Evolutionary conservation across 2,113 vertebrate genomes (phyloP), one percentile per base, ranked within the genome.

Genomic region (Vidua chalybeata): DNA sequence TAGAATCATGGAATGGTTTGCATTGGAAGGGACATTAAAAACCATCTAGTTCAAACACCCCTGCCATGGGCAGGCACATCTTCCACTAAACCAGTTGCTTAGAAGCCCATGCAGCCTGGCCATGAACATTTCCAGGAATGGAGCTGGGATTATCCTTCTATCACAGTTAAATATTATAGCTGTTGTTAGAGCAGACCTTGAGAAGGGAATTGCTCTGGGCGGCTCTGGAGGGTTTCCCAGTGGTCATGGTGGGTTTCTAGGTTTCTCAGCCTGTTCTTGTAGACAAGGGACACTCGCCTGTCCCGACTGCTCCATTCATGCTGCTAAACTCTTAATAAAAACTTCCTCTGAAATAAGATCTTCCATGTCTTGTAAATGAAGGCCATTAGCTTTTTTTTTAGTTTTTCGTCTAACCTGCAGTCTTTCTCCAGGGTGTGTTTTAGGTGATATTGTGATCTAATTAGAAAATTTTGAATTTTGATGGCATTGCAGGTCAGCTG

Each of bases 101-200:
- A 54, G 48, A 39, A 33, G 13, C 23, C 45, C 0, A 0, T 54
- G 13, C 28, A 82, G 14, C 15, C 13, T 62, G 30, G 11, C 21
- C 39, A 41, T 23, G 55, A 62, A 35, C 12, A 19, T 52, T 69
- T 41, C 17, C 41, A 48, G 62, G 30, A 33, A 31, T 55, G 30
- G 16, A 39, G 21, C 8, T 35, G 31, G 8, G 43, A 28, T 66
- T 75, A 30, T 24, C 52, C 16, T 43, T 67, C 30, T 31, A 14
- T 68, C 35, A 68, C 9, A 30, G 19, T 48, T 63, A 12, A 69
- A 73, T 39, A 21, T 19, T 61, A 5, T 3, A 52, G n/a, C 43
- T 91, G 21, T 16, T 72, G 15, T 59, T 66, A 71, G n/a, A 56
- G 46, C 46, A 75, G 41, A 43, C 18, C 12, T 41, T 30, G 5